Evolutionary conservation across 2,888 invertebrate genomes (phyloP).

Genomic region (Neoscelio sp.): DNA sequence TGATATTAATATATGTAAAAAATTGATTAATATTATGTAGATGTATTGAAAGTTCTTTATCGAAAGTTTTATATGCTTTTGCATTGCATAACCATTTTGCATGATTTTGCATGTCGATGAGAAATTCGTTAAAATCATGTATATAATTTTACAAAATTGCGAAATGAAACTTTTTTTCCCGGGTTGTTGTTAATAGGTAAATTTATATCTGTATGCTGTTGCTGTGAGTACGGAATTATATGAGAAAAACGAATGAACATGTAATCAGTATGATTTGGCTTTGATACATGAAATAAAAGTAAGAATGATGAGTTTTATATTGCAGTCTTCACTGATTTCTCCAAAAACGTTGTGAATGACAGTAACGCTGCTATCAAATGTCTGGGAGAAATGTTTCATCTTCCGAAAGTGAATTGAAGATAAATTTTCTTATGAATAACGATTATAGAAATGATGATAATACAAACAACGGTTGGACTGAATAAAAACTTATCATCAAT

Average conservation of each 20-base stretch:
- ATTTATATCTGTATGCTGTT: conserved; percentile 40
- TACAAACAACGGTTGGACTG: conserved; percentile 45
- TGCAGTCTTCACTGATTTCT: conserved; percentile 27
- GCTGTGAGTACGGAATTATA: conserved; percentile 11
- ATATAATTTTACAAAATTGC: conserved; percentile 14
- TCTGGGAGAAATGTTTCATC: conserved; percentile 14
- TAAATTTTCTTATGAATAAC: conserved; percentile 42
- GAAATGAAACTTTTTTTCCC: not conserved
- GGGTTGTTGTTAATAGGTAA: conserved; percentile 42
- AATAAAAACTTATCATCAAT: conserved; percentile 56
- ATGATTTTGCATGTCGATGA: conserved; percentile 33
- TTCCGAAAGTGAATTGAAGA: conserved; percentile 38
- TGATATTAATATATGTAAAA: not conserved
- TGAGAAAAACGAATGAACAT: conserved; percentile 3
- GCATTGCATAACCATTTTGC: conserved; percentile 20
- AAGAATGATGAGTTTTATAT: conserved; percentile 26
- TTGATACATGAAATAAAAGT: conserved; percentile 41
- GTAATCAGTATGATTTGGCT: conserved; percentile 36
- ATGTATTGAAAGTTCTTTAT: no score
- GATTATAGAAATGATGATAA: conserved; percentile 34
- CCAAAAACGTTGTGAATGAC: conserved; percentile 18
- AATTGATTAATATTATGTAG: not conserved
- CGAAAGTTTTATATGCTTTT: not conserved
- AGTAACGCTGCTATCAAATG: conserved; percentile 7
- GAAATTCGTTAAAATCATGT: conserved; percentile 15